Conservation (phyloP, 2,888 invertebrate genomes). For the Ochropacha duplaris region DNA sequence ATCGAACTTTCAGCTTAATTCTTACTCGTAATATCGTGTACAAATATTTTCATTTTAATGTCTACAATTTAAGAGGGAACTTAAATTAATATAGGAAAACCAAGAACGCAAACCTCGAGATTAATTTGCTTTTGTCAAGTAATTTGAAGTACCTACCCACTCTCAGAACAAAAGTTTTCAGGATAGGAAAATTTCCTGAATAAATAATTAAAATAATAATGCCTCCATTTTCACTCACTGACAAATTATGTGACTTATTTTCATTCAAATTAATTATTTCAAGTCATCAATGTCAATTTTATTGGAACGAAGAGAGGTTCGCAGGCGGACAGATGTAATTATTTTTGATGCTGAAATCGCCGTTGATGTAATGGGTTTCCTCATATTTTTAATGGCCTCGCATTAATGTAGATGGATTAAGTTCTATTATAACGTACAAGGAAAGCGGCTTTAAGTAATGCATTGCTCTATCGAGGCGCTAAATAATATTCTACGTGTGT, state of each 20-base stretch:
- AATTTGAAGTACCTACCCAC: neutral
- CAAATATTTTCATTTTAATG: neutral
- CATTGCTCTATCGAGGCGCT: neutral
- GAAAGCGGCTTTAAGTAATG: conserved; percentile 12
- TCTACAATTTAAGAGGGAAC: neutral
- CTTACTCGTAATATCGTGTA: neutral
- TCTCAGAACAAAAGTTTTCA: neutral
- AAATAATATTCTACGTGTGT: too few species aligned
- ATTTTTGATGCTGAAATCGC: conserved; percentile 28
- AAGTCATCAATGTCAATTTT: conserved; percentile 23
- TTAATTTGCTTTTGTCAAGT: neutral
- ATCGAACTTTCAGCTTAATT: too few species aligned
- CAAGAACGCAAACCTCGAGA: neutral
- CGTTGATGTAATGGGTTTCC: conserved; percentile 35
- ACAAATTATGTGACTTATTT: conserved; percentile 4
- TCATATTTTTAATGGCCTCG: conserved; percentile 33
- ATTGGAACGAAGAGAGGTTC: conserved; percentile 21
- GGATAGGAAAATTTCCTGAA: neutral
- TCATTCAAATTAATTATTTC: conserved; percentile 26
- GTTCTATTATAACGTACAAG: too few species aligned
- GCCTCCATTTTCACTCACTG: neutral
- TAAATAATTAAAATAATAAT: conserved; percentile 1
- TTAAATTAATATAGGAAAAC: neutral
- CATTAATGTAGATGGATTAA: conserved; percentile 18
- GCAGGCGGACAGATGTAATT: conserved; percentile 34